Evolutionary conservation across 2,888 invertebrate genomes (phyloP), one percentile per base, ranked within the genome.

Genomic region (Ochlodes sylvanus): DNA sequence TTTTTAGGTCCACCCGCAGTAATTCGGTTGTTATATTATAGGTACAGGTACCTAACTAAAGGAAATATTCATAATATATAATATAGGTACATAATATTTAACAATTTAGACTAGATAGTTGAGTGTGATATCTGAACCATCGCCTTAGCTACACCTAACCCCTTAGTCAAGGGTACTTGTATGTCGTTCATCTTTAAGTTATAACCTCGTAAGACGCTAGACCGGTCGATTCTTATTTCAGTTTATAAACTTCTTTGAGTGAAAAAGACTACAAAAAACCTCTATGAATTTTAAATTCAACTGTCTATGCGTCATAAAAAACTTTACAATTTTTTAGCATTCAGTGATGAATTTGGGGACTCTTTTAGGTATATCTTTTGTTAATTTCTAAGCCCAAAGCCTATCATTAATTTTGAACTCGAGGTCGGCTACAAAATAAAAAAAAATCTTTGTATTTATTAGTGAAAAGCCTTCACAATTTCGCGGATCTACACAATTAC

Each of bases 101-200:
- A 58, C 14, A 42, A 21, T 41, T 41, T 52, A 19, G 19, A 6
- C 19, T 56, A 19, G 54, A 32, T 44, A 17, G 57, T 44, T 57
- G 57, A 57, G 64, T 64, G 64, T 57, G 64, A 34, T 64, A 64
- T 64, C 64, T 34, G 56, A 44, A 38, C 21, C 34, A 64, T 64
- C 64, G 56, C 42, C 56, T 17, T 34, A 19, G 15, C 54, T 19
- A 47, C 47, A 47, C 64, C 47, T 64, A 64, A 56, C 64, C 47
- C 63, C 34, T 10, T 19, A 15, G 32, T 34, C 27, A 56, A 56
- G 64, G 9, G 47, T 34, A 47, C 47, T 21, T 7, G 1, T 14
- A n/a, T n/a, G n/a, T n/a, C n/a, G 21, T 52, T 10, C 12, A 47
- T 47, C 44, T 55, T 19, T 10, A 10, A 34, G 12, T 14, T 63